Evolutionary conservation across 2,797 vertebrate species (phyloP).

Genomic region (Tokudaia muenninki): DNA sequence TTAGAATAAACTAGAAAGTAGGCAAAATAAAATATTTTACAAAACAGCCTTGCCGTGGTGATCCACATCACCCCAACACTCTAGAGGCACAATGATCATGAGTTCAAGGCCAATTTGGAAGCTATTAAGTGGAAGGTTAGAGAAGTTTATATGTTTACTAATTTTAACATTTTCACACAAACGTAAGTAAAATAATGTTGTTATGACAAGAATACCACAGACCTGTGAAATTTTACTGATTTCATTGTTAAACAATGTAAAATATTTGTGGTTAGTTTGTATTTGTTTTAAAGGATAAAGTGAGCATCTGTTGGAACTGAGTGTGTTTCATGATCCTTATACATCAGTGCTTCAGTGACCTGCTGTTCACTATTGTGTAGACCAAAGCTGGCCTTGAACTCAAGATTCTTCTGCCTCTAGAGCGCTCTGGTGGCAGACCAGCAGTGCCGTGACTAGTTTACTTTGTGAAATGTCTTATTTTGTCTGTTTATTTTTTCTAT

Average conservation of each 20-base stretch:
- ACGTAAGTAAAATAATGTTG: not conserved
- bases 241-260: not conserved
- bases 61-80: too few relatives aligned
- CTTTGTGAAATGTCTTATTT: not conserved
- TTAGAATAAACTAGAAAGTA: not conserved
- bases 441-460: not conserved
- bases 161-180: not conserved
- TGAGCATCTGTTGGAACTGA: not conserved
- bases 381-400: not conserved
- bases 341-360: not conserved
- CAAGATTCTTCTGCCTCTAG: not conserved
- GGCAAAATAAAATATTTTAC: not conserved
- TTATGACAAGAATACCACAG: not conserved
- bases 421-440: not conserved
- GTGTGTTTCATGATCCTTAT: not conserved
- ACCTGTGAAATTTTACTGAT: not conserved
- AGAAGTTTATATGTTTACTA: not conserved
- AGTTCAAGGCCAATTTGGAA: not conserved
- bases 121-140: not conserved
- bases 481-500: not conserved
- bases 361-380: not conserved
- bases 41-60: not conserved
- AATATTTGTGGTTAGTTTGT: not conserved
- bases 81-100: too few relatives aligned
- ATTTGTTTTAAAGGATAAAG: not conserved